These are phyloP conservation scores for Anarhynchus alexandrinus DNA, from an alignment of 2,113 vertebrate genomes.

Conservation along the genomic window DNA sequence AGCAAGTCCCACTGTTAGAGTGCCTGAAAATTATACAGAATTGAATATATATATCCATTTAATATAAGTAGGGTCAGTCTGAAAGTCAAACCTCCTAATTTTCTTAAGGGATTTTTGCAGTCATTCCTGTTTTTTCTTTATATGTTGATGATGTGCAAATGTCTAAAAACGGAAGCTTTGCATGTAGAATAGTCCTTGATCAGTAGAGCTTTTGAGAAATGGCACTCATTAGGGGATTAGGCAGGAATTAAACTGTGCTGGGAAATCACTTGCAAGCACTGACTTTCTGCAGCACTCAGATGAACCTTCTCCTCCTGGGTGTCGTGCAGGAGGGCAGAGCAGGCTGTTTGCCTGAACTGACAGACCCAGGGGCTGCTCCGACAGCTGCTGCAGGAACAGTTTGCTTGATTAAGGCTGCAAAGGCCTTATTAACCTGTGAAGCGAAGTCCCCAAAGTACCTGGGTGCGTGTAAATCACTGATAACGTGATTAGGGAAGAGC, in stretches of 20 bases:
- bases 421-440: conserved; percentile 2
- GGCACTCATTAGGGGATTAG: not conserved
- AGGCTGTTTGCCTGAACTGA: not conserved
- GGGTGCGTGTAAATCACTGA: not conserved
- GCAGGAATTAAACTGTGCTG: conserved; percentile 26
- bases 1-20: not conserved
- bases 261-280: not conserved
- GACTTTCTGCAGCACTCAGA: not conserved
- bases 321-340: not conserved
- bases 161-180: conserved; percentile 8
- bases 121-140: not conserved
- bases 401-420: conserved; percentile 5
- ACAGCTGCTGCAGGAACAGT: not conserved
- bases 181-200: not conserved
- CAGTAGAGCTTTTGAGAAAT: conserved; percentile 23
- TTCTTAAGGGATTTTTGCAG: conserved; percentile 14
- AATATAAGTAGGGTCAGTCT: not conserved
- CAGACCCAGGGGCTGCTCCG: not conserved
- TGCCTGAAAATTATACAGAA: not conserved
- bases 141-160: not conserved
- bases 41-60: not conserved
- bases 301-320: not conserved
- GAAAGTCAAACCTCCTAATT: conserved; percentile 2
- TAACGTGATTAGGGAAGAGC: not conserved
- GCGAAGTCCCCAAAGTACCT: not conserved